Percentiles rank a stretch among this genome's conserved stretches.
Conservation (phyloP, 2,888 invertebrate genomes). For the Petrophora chlorosata region DNA sequence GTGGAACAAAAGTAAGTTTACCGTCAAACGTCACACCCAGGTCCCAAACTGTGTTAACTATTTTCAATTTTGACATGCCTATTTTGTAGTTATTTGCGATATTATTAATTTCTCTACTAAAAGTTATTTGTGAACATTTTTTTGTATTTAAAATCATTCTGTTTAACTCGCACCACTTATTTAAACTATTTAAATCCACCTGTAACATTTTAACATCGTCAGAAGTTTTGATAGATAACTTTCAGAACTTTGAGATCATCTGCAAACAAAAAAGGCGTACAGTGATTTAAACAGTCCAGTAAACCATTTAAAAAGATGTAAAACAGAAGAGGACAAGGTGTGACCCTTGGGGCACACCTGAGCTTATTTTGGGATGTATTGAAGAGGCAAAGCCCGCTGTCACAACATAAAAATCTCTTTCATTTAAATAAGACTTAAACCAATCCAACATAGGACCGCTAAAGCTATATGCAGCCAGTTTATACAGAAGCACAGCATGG, state of each 20-base stretch:
- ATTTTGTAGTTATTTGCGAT: not conserved
- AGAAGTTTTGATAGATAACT: constrained; percentile 1
- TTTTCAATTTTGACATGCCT: not conserved
- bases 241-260: not conserved
- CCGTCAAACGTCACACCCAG: not conserved
- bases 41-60: not conserved
- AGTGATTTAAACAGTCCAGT: not conserved
- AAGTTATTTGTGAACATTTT: not conserved
- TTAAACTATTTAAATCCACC: too few species aligned
- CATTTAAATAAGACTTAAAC: too few species aligned
- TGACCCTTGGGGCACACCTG: not conserved
- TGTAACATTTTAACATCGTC: not conserved
- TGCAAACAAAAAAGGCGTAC: not conserved
- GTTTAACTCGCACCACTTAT: constrained; percentile 4
- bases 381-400: too few species aligned
- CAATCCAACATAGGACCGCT: too few species aligned
- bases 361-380: too few species aligned
- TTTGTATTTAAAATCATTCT: constrained; percentile 1
- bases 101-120: not conserved
- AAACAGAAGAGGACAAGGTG: not conserved
- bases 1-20: too few species aligned
- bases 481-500: too few species aligned
- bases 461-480: too few species aligned
- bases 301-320: not conserved
- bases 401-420: too few species aligned